These are phyloP conservation scores for Babyrousa celebensis DNA, from an alignment of 2,797 vertebrate genomes.

Conservation along the genomic window DNA sequence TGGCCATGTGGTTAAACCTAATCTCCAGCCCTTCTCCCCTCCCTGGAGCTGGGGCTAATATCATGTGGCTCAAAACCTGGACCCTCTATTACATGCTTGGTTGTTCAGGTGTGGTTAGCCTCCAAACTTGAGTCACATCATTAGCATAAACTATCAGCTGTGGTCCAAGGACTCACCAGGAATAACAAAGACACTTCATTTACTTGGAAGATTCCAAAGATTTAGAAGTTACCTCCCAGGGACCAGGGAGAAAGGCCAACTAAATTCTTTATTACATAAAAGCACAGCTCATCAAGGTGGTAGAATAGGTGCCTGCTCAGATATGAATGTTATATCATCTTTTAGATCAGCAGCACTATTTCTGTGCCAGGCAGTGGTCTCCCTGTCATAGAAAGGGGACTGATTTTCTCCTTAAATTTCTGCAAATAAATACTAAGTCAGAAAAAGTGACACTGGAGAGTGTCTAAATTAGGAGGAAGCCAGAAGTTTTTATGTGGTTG, in stretches of 20 bases:
- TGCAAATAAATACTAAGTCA: conserved; percentile 20
- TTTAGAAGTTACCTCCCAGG: conserved; percentile 62
- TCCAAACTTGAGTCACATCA: background rate
- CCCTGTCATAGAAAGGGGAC: background rate
- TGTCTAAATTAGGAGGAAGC: conserved; percentile 54
- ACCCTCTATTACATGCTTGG: background rate
- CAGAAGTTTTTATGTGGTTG: background rate
- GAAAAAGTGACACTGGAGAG: background rate
- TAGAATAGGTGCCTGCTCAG: background rate
- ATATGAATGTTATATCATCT: conserved; percentile 42
- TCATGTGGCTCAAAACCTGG: background rate
- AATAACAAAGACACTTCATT: conserved; percentile 5
- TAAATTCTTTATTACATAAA: conserved; percentile 49
- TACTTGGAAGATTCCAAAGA: background rate
- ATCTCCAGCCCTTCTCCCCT: background rate
- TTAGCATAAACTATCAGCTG: conserved; percentile 19
- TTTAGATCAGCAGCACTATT: conserved; percentile 73
- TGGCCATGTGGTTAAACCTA: background rate
- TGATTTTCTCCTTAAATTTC: conserved; percentile 47
- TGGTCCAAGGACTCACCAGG: background rate
- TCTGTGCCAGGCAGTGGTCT: conserved; percentile 21
- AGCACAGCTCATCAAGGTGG: background rate
- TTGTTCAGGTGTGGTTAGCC: background rate
- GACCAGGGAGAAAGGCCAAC: conserved; percentile 41
- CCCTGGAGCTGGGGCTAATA: background rate